phyloP scores from a whole-genome alignment of 2,113 vertebrate species.

The Hypomesus transpacificus region DNA sequence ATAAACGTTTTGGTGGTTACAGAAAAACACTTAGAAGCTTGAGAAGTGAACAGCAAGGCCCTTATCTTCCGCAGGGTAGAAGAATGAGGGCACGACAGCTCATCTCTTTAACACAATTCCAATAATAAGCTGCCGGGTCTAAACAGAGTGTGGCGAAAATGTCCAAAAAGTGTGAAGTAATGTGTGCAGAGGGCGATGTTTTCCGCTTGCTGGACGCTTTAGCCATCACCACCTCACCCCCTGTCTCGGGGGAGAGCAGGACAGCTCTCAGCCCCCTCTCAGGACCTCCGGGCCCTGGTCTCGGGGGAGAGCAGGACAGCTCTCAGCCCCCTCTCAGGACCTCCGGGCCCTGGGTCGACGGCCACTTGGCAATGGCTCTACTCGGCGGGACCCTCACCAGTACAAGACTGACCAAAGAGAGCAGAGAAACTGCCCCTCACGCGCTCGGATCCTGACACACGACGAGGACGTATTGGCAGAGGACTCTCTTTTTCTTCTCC shows the following conservation, averaged over 20 bases:
- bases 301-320: neutral
- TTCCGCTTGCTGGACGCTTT: slow-evolving; percentile 24
- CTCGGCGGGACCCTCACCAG: too few species aligned
- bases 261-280: neutral
- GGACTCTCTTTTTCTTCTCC: slow-evolving; percentile 9
- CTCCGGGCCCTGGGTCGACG: neutral
- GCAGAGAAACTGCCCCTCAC: too few species aligned
- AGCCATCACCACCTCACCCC: slow-evolving; percentile 17
- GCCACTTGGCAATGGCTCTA: neutral
- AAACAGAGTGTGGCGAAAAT: slow-evolving; percentile 12
- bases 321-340: too few species aligned
- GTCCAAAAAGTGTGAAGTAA: slow-evolving; percentile 25
- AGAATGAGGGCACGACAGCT: neutral
- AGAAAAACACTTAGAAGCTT: neutral
- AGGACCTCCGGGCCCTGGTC: neutral
- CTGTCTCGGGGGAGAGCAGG: slow-evolving; percentile 12
- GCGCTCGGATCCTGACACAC: too few species aligned
- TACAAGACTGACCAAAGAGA: too few species aligned
- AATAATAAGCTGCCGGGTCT: slow-evolving; percentile 9
- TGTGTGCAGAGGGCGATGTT: slow-evolving; percentile 14
- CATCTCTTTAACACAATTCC: neutral
- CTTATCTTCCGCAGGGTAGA: neutral
- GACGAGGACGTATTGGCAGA: neutral
- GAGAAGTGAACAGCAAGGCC: neutral
- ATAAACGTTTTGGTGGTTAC: neutral